Evolutionary conservation across 2,113 vertebrate genomes (phyloP), one percentile per base, ranked within the genome.

Genomic region (Drymodes brunneopygia): DNA sequence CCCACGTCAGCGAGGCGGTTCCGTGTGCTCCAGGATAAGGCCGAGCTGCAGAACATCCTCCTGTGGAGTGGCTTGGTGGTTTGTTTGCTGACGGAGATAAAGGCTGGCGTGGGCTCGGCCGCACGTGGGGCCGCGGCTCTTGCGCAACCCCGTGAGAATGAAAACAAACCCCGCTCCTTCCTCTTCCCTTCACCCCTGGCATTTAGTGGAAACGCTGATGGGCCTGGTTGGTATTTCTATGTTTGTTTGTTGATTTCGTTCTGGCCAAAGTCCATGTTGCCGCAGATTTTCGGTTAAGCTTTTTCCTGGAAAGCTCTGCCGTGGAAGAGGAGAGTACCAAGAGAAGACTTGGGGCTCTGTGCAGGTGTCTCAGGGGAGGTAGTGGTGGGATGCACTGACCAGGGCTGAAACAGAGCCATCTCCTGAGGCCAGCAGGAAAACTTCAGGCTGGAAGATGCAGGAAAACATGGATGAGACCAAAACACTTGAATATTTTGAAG

Each of bases 1-100:
- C 81, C 53, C 19, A 2, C 3, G 0, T 20, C 33, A 50, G 64
- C 4, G 0, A n/a, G 54, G 33, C 23, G 62, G 67, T 3, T 77
- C 88, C 12, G 2, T 7, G 51, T 9, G 42, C 65, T 16, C 3
- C 0, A 2, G 73, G 90, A 8, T 25, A 1, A 40, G 81, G 69
- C 40, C 5, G 42, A 29, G 62, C 58, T 14, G 36, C 4, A 28
- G 62, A 48, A 38, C 66, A 7, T 50, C 44, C 27, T 91, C 58
- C 54, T 10, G 0, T 12, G n/a, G n/a, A 29, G 12, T 4, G 18
- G 24, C 47, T 10, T 6, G 40, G 29, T 1, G 12, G 6, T 64
- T 64, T 70, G 40, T 74, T 89, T 92, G 87, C 84, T 56, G 77
- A 54, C 1, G 0, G 44, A 78, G 83, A 57, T 73, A 70, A 51